Conservation (phyloP, 2,888 invertebrate species). For the Panopea generosa region DNA sequence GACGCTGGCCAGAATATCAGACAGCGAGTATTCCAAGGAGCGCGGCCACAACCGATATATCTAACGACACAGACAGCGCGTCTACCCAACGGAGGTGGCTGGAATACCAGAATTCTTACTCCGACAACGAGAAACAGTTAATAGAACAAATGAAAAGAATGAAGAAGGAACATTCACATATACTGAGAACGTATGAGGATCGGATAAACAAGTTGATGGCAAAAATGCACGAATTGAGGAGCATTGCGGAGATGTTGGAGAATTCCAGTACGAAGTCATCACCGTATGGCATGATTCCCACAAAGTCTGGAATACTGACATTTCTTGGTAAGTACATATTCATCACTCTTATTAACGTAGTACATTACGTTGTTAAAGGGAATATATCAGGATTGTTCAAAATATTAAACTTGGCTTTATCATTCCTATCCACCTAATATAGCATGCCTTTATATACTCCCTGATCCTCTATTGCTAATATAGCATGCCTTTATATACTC, state of each 20-base stretch:
- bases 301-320: constrained; percentile 68
- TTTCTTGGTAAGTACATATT: constrained; percentile 70
- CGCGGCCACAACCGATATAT: constrained; percentile 38
- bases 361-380: too few relatives aligned
- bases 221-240: constrained; percentile 80
- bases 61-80: constrained; percentile 19
- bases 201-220: constrained; percentile 81
- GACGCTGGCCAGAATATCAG: constrained; percentile 58
- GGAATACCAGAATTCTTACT: constrained; percentile 76
- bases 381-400: too few relatives aligned
- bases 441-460: too few relatives aligned
- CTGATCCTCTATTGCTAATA: too few relatives aligned
- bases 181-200: constrained; percentile 80
- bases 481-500: too few relatives aligned
- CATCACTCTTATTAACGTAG: background rate
- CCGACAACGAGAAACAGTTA: constrained; percentile 83
- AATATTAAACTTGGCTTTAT: too few relatives aligned
- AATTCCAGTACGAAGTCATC: constrained; percentile 80
- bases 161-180: constrained; percentile 81
- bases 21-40: constrained; percentile 62
- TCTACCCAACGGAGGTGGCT: constrained; percentile 62
- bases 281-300: constrained; percentile 75
- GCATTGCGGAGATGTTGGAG: constrained; percentile 82
- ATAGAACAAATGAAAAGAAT: constrained; percentile 82
- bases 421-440: too few relatives aligned